Conservation (phyloP, 2,888 invertebrate genomes). For the Hirudinaria manillensis region DNA sequence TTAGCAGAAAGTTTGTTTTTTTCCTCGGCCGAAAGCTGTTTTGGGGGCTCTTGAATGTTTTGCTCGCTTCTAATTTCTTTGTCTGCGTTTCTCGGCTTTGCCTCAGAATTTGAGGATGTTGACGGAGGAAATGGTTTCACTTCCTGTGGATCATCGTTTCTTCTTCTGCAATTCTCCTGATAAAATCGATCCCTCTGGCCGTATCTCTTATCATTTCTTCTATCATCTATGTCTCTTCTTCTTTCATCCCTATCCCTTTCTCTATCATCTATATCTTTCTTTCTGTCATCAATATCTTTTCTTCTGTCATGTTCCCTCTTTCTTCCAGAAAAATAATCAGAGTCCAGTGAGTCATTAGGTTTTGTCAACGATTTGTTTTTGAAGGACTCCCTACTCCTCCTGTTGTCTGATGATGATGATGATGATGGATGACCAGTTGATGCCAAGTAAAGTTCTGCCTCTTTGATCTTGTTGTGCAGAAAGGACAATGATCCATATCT, state of each 20-base stretch:
- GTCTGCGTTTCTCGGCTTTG: neutral
- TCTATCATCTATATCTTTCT: neutral
- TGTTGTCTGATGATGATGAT: neutral
- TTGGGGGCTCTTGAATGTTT: no score
- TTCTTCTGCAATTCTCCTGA: conserved; percentile 20
- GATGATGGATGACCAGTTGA: conserved; percentile 13
- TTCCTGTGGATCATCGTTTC: neutral
- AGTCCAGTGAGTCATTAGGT: conserved; percentile 5
- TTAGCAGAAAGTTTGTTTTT: conserved; percentile 85
- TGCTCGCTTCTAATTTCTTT: no score
- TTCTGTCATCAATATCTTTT: conserved; percentile 3
- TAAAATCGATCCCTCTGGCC: neutral
- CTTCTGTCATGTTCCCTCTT: conserved; percentile 23
- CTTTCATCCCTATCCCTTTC: conserved; percentile 14
- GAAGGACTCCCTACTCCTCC: conserved; percentile 16
- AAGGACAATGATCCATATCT: conserved; percentile 61
- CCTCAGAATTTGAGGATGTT: neutral
- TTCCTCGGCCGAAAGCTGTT: conserved; percentile 58
- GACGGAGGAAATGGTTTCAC: neutral
- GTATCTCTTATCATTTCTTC: no score
- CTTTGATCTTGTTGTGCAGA: conserved; percentile 56
- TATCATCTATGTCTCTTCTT: conserved; percentile 3
- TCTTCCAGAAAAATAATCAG: conserved; percentile 1
- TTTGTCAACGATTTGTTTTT: neutral
- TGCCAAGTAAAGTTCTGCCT: conserved; percentile 54